Evolutionary conservation across 2,797 vertebrate species (phyloP), one percentile per base, ranked within the genome.

Genomic region (Phalanger gymnotis): DNA sequence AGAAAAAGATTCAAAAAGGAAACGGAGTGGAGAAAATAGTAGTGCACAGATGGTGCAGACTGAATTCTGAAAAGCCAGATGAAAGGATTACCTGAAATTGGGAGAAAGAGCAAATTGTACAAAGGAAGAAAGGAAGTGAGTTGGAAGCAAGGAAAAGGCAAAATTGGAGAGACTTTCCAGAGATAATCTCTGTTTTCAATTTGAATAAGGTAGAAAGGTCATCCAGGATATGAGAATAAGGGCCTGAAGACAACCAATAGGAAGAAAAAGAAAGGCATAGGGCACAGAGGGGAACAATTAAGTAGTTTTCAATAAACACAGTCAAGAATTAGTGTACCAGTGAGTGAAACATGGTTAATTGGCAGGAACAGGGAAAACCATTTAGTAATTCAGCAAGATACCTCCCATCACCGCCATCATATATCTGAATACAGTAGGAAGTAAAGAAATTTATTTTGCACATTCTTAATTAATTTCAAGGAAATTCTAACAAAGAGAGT

Each of bases 51-150:
- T 54, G 55, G 6, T 54, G 13, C 14, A 92, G 31, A 73, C 0
- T 66, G 34, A 5, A 2, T 4, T 91, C 27, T 90, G 47, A 40
- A 96, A 96, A 81, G 22, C 3, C 51, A n/a, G 28, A 31, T 93
- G 73, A 96, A 94, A 96, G 52, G 14, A 53, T 40, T 30, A 52
- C 34, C 56, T 95, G 92, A 34, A 96, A 27, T 92, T 54, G 27
- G 13, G 14, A 61, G 52, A 53, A 58, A n/a, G 16, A 22, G 28
- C 61, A 93, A 94, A 93, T 9, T 90, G 91, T 57, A 27, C 10
- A 47, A 7, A 51, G 57, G 14, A 94, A 5, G 12, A 56, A 93
- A 28, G 25, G 4, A 53, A 92, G 7, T 92, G 22, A 81, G n/a
- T 25, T 81, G 6, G 31, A 19, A 5, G n/a, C 40, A 27, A 6